Percentiles rank a stretch among this genome's conserved stretches.
Conservation (phyloP, 2,797 vertebrate species). For the Neoniphon sammara region DNA sequence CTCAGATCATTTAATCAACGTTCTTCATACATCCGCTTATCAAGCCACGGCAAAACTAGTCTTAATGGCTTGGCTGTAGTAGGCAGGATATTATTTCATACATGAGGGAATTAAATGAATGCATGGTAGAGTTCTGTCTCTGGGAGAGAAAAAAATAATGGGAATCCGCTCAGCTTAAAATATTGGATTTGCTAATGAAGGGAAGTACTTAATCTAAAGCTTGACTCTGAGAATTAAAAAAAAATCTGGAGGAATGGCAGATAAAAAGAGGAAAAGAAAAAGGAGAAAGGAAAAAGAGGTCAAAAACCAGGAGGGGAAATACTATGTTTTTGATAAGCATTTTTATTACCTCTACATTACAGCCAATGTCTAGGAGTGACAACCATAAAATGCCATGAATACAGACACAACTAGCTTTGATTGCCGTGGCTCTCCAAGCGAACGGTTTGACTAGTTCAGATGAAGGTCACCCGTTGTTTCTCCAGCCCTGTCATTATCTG, state of each 20-base stretch:
- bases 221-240: slow-evolving; percentile 52
- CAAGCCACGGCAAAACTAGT: slow-evolving; percentile 68
- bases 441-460: slow-evolving; percentile 27
- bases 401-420: neutral
- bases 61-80: slow-evolving; percentile 68
- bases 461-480: slow-evolving; percentile 72
- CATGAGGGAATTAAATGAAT: slow-evolving; percentile 77
- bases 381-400: slow-evolving; percentile 20
- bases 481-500: slow-evolving; percentile 64
- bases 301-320: slow-evolving; percentile 6
- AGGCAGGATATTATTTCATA: slow-evolving; percentile 78
- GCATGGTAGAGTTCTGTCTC: slow-evolving; percentile 69
- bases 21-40: slow-evolving; percentile 73
- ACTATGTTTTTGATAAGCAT: slow-evolving; percentile 20
- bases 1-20: slow-evolving; percentile 80
- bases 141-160: slow-evolving; percentile 69
- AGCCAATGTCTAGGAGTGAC: slow-evolving; percentile 17
- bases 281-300: neutral
- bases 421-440: slow-evolving; percentile 33
- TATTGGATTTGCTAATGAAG: slow-evolving; percentile 73
- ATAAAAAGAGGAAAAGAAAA: neutral
- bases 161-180: slow-evolving; percentile 64
- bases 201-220: slow-evolving; percentile 58
- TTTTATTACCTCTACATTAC: slow-evolving; percentile 33
- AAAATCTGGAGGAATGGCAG: slow-evolving; percentile 12